A percentile compares a stretch with the other conserved stretches of the same genome.
Evolutionary conservation across 2,113 vertebrate species (phyloP).

Genomic region (Prionailurus viverrinus): DNA sequence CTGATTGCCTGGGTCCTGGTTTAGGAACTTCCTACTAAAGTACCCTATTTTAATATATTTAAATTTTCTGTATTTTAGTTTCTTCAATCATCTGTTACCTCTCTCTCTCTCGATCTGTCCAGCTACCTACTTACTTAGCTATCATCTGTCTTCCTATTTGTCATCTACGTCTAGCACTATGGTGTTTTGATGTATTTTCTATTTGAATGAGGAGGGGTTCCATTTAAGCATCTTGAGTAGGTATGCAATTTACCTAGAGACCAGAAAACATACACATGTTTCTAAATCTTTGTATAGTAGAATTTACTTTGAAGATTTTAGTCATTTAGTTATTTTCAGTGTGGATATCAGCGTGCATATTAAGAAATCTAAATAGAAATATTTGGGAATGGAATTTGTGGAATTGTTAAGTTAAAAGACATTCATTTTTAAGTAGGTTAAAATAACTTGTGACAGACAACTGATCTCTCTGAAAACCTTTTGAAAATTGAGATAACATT

Average conservation of each 20-base stretch:
- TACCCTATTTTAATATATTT: neutral
- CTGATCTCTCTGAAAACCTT: neutral
- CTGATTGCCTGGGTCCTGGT: neutral
- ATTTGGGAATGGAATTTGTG: neutral
- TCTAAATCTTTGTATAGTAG: neutral
- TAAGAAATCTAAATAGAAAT: neutral
- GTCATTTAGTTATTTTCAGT: neutral
- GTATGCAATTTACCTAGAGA: neutral
- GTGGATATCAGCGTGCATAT: neutral
- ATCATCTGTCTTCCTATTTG: neutral
- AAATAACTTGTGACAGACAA: neutral
- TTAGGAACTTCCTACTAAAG: neutral
- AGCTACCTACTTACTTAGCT: neutral
- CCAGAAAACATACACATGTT: neutral
- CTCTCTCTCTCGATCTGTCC: neutral
- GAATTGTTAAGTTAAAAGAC: neutral
- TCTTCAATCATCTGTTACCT: neutral
- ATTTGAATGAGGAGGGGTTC: neutral
- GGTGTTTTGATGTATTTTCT: too few relatives aligned
- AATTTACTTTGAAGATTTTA: neutral
- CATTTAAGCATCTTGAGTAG: neutral
- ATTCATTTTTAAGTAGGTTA: neutral
- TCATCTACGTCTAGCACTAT: neutral
- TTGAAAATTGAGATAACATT: neutral
- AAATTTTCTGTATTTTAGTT: neutral